A percentile compares a stretch with the other conserved stretches of the same genome.
phyloP scores from a whole-genome alignment of 2,888 invertebrate genomes.

The Oscheius sp. region DNA sequence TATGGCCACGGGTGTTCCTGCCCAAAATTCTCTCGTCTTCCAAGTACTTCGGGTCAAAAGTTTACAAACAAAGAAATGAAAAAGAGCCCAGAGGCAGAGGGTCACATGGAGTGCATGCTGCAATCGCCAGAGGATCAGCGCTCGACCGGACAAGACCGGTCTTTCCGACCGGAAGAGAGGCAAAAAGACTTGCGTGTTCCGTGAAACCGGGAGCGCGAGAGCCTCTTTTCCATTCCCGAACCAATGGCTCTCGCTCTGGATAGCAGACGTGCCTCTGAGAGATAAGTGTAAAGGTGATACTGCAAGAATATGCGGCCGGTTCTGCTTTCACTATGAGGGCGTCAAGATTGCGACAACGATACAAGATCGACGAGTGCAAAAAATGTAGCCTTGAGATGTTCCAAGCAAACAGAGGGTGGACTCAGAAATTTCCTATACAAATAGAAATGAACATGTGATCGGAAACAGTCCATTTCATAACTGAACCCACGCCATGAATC shows the following conservation, averaged over 20 bases:
- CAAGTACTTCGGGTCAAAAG: not conserved
- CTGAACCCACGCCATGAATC: no score
- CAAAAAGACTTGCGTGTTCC: conserved; percentile 31
- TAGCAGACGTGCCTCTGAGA: conserved; percentile 2
- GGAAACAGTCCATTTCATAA: no score
- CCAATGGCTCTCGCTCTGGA: not conserved
- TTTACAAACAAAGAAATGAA: not conserved
- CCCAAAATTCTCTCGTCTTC: conserved; percentile 5
- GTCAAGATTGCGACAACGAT: no score
- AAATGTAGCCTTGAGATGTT: no score
- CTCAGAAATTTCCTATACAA: no score
- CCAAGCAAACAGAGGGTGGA: no score
- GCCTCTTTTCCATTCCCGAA: not conserved
- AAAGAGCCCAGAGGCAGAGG: conserved; percentile 26
- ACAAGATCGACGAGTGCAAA: no score
- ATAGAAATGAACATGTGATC: no score
- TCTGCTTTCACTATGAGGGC: conserved; percentile 7
- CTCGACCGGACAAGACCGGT: conserved; percentile 36
- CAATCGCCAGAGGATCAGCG: conserved; percentile 33
- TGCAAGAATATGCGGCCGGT: conserved; percentile 15
- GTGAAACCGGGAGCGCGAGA: conserved; percentile 29
- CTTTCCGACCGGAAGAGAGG: conserved; percentile 32
- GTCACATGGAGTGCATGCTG: conserved; percentile 32
- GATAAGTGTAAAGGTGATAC: conserved; percentile 7
- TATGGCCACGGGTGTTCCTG: conserved; percentile 19